Percentiles rank a stretch among this genome's conserved stretches.
Evolutionary conservation across 2,113 vertebrate species (phyloP).

Genomic region (Platysternon megacephalum): DNA sequence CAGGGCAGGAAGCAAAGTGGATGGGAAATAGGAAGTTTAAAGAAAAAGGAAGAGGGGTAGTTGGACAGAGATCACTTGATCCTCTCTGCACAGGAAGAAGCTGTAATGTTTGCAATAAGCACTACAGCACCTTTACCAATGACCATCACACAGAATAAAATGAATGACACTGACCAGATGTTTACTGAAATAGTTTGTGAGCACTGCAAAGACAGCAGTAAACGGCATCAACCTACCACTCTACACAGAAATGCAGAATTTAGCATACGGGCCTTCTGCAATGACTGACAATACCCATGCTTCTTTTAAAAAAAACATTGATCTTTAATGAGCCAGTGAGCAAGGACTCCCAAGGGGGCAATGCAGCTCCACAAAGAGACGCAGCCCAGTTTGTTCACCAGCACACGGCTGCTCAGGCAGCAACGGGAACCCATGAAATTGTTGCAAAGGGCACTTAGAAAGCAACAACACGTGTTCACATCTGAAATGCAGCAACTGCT

Average conservation of each 20-base stretch:
- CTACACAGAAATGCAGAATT: not conserved
- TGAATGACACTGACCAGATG: not conserved
- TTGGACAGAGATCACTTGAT: constrained; percentile 5
- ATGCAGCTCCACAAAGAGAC: not conserved
- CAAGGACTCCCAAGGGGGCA: not conserved
- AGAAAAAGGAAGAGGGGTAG: constrained; percentile 12
- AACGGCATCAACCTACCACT: not conserved
- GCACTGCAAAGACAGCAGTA: not conserved
- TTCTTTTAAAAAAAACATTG: fast-evolving
- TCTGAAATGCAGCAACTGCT: not conserved
- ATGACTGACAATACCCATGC: not conserved
- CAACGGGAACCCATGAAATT: fast-evolving
- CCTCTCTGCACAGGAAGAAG: constrained; percentile 6
- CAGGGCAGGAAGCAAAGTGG: not conserved
- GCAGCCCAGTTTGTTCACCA: fast-evolving
- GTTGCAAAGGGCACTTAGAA: fast-evolving
- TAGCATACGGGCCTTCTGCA: not conserved
- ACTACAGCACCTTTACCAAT: not conserved
- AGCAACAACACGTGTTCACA: not conserved
- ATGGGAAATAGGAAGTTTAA: constrained; percentile 8
- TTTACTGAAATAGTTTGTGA: not conserved
- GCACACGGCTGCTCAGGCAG: not conserved
- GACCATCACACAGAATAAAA: not conserved
- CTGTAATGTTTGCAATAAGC: not conserved
- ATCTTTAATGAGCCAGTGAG: not conserved